Base-by-base conservation (phyloP, 1,140 invertebrate genomes). In the Brachionus sp. region DNA sequence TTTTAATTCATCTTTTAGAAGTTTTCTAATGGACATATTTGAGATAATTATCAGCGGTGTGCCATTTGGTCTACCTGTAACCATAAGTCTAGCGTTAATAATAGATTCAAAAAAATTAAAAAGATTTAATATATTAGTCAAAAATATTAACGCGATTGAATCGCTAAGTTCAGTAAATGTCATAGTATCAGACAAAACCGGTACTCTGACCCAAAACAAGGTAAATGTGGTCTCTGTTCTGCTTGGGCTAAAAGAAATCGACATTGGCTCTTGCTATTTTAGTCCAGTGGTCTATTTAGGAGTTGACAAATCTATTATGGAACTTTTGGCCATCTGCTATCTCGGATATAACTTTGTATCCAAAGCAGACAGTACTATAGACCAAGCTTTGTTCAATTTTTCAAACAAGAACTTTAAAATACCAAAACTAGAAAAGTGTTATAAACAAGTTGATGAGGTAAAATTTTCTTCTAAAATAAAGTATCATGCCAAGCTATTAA, bases 31-130 rank as follows among this genome's bases (percentile, higher is more conserved):
- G 46, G 96, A 98, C 87, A 98, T 99, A 95, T 97, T 99, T 88
- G 98, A 96, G n/a, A 98, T 99, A 85, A 93, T 96, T 57, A 97
- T 98, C 73, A 92, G 96, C 91, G 97, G 97, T 80, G 99, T 99
- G 86, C 97, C 97, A 39, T 98, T 99, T 91, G 94, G 98, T 77
- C 90, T 99, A 64, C 98, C 98, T 0, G 98, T 99, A 0, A 99
- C 98, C 0, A 97, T 99, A 13, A 99, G 97, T 0, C 88, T 99
- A 82, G 98, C 97, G 0, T 91, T 99, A 78, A 98, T 97, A 9
- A 97, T 99, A 0, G 70, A 75, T 44, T 75, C 70, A 19, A 75
- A 75, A 44, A 75, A 75, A 4, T 23, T 75, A 44, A 75, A 75
- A 75, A 75, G 25, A 44, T 75, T 44, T n/a, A 77, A 77, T 10